These are phyloP conservation scores for Drosophila longiperda DNA, from an alignment of 2,888 invertebrate species.

Conservation along the genomic window DNA sequence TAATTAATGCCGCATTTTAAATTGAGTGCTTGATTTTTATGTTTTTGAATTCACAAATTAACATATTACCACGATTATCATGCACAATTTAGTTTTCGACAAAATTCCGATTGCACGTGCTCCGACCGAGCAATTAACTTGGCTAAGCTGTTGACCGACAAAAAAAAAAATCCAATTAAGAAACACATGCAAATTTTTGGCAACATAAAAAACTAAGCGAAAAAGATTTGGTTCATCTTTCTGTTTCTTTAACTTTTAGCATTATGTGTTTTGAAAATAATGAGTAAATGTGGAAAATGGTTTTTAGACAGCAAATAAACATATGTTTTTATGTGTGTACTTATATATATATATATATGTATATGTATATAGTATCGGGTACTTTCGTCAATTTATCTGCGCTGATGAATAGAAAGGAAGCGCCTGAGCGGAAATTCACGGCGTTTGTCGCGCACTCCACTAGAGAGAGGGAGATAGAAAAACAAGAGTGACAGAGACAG, in stretches of 20 bases:
- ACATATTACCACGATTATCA: slow-evolving; percentile 45
- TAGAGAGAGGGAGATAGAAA: not conserved
- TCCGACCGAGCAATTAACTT: slow-evolving; percentile 6
- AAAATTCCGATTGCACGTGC: slow-evolving; percentile 28
- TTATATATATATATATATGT: slow-evolving; percentile 2
- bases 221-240: not conserved
- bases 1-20: slow-evolving; percentile 67
- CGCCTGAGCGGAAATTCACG: slow-evolving; percentile 54
- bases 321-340: slow-evolving; percentile 13
- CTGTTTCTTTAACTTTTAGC: not conserved
- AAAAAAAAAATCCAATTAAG: not conserved
- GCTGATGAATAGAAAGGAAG: slow-evolving; percentile 48
- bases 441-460: slow-evolving; percentile 45
- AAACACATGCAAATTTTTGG: slow-evolving; percentile 5
- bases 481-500: not conserved
- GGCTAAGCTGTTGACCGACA: not conserved
- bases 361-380: slow-evolving; percentile 1
- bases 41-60: slow-evolving; percentile 39
- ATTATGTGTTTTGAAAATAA: slow-evolving; percentile 21
- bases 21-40: slow-evolving; percentile 12
- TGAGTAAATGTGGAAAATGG: slow-evolving; percentile 22
- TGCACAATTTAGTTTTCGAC: slow-evolving; percentile 35
- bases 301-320: slow-evolving; percentile 17
- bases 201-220: not conserved
- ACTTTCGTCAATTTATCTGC: slow-evolving; percentile 39